phyloP scores from a whole-genome alignment of 2,888 invertebrate genomes.

The Caenorhabditis macrosperma region DNA sequence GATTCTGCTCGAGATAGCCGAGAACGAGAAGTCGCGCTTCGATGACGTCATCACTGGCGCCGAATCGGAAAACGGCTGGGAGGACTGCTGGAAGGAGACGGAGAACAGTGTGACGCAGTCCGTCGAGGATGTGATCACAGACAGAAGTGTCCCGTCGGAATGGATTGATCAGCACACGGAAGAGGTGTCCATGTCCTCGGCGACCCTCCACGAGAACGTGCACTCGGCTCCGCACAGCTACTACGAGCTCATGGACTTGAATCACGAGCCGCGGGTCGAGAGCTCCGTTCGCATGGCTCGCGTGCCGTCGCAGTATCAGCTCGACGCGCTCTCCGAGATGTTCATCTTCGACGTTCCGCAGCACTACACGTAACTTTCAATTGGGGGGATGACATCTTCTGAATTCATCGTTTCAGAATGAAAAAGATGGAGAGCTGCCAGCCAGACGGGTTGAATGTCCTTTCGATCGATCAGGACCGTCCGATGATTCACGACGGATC shows the following conservation, averaged over 20 bases:
- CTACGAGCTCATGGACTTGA: slow-evolving; percentile 62
- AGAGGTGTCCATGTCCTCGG: neutral
- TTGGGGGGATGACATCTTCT: neutral
- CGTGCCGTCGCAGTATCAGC: slow-evolving; percentile 65
- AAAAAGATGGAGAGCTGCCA: slow-evolving; percentile 13
- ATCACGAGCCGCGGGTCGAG: slow-evolving; percentile 54
- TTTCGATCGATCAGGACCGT: slow-evolving; percentile 14
- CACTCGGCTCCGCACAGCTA: slow-evolving; percentile 36
- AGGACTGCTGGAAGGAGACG: slow-evolving; percentile 39
- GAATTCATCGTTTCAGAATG: slow-evolving; percentile 28
- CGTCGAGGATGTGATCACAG: slow-evolving; percentile 17
- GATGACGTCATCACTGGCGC: slow-evolving; percentile 42
- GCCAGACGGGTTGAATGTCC: slow-evolving; percentile 3
- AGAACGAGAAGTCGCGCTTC: slow-evolving; percentile 51
- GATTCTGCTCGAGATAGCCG: slow-evolving; percentile 52
- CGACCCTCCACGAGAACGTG: neutral
- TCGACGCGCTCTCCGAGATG: slow-evolving; percentile 64
- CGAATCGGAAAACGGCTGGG: slow-evolving; percentile 27
- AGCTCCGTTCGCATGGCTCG: slow-evolving; percentile 51
- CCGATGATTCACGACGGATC: slow-evolving; percentile 20
- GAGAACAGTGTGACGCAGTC: slow-evolving; percentile 38
- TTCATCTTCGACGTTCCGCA: slow-evolving; percentile 65
- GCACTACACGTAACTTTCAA: slow-evolving; percentile 28
- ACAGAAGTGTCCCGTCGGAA: slow-evolving; percentile 38
- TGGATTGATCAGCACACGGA: slow-evolving; percentile 28